A percentile compares a stretch with the other conserved stretches of the same genome.
Conservation (phyloP, 2,888 invertebrate species). For the Eupithecia insigniata region DNA sequence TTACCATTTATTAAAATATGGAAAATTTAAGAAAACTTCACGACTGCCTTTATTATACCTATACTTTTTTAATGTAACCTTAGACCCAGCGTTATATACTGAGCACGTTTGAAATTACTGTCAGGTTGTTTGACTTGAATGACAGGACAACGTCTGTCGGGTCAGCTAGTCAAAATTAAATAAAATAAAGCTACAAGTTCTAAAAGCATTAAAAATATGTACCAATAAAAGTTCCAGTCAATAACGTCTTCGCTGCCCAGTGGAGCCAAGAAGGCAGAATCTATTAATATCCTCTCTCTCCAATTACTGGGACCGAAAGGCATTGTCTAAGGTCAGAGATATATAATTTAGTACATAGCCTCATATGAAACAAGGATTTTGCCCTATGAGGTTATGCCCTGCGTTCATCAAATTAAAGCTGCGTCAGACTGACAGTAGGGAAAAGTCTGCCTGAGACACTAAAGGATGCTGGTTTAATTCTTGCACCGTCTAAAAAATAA, state of each 20-base stretch:
- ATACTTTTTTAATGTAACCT: too few relatives aligned
- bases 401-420: background rate
- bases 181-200: background rate
- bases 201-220: slow-evolving; percentile 1
- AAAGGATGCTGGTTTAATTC: background rate
- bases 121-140: too few relatives aligned
- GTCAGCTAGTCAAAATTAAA: background rate
- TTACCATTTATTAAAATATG: too few relatives aligned
- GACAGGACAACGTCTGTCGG: too few relatives aligned
- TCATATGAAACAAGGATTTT: background rate
- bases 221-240: slow-evolving; percentile 23
- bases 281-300: slow-evolving; percentile 48
- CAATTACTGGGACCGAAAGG: slow-evolving; percentile 48
- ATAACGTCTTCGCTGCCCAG: slow-evolving; percentile 33
- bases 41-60: too few relatives aligned
- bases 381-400: background rate
- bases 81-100: too few relatives aligned
- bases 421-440: background rate
- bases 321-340: slow-evolving; percentile 32
- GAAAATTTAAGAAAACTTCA: too few relatives aligned
- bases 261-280: slow-evolving; percentile 38
- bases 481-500: too few relatives aligned
- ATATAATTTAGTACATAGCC: slow-evolving; percentile 9
- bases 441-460: background rate
- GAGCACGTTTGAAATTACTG: too few relatives aligned